Conservation (phyloP, 1,140 invertebrate genomes). For the Ridgeia piscesae region DNA sequence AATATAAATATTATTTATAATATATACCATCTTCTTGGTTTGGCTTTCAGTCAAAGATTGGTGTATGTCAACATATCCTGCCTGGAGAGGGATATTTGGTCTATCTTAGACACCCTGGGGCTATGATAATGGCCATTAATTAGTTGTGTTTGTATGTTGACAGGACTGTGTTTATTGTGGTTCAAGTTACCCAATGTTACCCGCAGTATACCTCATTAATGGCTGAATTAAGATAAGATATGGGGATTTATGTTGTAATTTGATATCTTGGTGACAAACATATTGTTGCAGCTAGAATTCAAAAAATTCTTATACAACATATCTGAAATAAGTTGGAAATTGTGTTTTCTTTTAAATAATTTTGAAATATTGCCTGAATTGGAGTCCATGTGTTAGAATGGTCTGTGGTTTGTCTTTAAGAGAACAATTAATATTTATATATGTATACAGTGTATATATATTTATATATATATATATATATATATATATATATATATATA, state of each 20-base stretch:
- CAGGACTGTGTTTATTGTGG: background rate
- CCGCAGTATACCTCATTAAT: background rate
- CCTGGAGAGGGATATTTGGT: background rate
- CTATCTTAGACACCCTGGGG: background rate
- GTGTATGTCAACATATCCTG: background rate
- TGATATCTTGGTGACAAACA: background rate
- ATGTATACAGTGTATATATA: no score
- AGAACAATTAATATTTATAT: no score
- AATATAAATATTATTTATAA: background rate
- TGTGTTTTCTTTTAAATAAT: no score
- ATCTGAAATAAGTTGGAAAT: no score
- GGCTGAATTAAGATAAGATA: background rate
- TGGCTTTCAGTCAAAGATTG: no score
- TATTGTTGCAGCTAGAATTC: background rate
- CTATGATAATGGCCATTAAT: background rate
- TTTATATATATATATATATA: no score
- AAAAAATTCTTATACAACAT: background rate
- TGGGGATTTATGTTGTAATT: background rate
- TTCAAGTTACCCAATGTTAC: background rate
- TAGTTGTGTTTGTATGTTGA: background rate
- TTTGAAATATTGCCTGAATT: no score
- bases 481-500: no score
- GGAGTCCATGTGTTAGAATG: no score
- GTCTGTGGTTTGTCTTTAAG: no score
- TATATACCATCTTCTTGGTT: no score